Conservation (phyloP, 2,113 vertebrate species). For the Trematocara stigmaticum region DNA sequence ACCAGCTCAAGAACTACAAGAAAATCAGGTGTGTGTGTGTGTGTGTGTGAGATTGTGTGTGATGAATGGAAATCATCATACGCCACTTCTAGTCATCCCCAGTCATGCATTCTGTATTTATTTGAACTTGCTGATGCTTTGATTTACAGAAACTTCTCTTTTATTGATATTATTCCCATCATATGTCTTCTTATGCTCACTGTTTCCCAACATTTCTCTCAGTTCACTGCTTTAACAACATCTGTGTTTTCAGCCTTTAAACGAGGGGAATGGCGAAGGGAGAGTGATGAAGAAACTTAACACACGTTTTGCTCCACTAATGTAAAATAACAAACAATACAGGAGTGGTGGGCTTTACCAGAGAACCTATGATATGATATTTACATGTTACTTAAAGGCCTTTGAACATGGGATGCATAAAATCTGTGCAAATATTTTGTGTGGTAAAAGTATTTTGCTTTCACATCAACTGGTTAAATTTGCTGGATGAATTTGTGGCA, state of each 20-base stretch:
- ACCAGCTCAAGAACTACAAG: neutral
- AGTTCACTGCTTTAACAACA: neutral
- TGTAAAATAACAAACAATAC: neutral
- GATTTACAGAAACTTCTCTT: slow-evolving; percentile 33
- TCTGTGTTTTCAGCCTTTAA: neutral
- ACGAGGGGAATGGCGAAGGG: neutral
- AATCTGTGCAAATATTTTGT: neutral
- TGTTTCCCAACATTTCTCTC: neutral
- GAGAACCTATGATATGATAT: neutral
- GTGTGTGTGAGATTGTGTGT: neutral
- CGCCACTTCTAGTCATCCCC: neutral
- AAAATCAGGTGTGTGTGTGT: neutral
- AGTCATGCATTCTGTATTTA: slow-evolving; percentile 30
- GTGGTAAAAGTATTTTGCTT: neutral
- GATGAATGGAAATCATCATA: slow-evolving; percentile 17
- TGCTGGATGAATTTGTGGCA: neutral
- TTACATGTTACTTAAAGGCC: neutral
- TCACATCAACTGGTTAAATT: neutral
- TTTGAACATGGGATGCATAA: neutral
- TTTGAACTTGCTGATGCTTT: slow-evolving; percentile 31
- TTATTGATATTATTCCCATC: neutral
- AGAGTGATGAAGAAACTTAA: neutral
- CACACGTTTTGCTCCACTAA: neutral
- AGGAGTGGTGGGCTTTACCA: neutral
- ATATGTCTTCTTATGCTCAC: neutral